Evolutionary conservation across 2,888 invertebrate genomes (phyloP).

Genomic region (Hemithea aestivaria): DNA sequence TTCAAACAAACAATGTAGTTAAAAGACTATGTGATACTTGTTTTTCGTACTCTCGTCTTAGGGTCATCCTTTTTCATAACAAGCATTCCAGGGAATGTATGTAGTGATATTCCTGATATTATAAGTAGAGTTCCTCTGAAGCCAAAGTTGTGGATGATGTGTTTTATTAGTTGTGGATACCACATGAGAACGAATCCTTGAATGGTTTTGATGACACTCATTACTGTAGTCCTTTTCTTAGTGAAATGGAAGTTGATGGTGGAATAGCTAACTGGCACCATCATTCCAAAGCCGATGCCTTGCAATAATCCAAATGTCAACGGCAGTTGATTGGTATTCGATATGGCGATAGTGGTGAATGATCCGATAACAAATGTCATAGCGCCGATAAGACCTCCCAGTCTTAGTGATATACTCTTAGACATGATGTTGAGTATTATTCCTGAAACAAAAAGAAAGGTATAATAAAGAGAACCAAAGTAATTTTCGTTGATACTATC

Average conservation of each 20-base stretch:
- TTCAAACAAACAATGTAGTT: constrained; percentile 17
- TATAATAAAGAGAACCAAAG: not conserved
- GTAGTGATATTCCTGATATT: constrained; percentile 78
- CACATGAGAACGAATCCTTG: constrained; percentile 79
- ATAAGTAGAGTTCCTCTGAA: constrained; percentile 81
- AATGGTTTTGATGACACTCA: constrained; percentile 80
- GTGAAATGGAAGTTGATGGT: constrained; percentile 82
- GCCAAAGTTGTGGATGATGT: constrained; percentile 73
- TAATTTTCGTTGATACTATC: no score
- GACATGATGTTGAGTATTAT: constrained; percentile 77
- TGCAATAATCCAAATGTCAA: constrained; percentile 77
- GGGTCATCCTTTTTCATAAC: constrained; percentile 66
- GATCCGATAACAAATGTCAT: constrained; percentile 72
- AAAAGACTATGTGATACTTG: constrained; percentile 58
- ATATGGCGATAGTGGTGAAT: constrained; percentile 72
- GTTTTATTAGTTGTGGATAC: constrained; percentile 77
- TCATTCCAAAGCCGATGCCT: constrained; percentile 82
- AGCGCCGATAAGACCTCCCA: constrained; percentile 79
- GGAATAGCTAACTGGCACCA: constrained; percentile 81
- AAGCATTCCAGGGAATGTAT: constrained; percentile 79
- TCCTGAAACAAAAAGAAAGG: constrained; percentile 60
- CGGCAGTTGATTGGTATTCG: constrained; percentile 76
- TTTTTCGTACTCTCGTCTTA: constrained; percentile 42
- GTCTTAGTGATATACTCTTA: constrained; percentile 72
- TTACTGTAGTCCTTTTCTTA: constrained; percentile 78